Percentiles rank a stretch among this genome's conserved stretches.
These are phyloP conservation scores for Dorcus parallelipipedus DNA, from an alignment of 2,888 invertebrate genomes.

Conservation along the genomic window DNA sequence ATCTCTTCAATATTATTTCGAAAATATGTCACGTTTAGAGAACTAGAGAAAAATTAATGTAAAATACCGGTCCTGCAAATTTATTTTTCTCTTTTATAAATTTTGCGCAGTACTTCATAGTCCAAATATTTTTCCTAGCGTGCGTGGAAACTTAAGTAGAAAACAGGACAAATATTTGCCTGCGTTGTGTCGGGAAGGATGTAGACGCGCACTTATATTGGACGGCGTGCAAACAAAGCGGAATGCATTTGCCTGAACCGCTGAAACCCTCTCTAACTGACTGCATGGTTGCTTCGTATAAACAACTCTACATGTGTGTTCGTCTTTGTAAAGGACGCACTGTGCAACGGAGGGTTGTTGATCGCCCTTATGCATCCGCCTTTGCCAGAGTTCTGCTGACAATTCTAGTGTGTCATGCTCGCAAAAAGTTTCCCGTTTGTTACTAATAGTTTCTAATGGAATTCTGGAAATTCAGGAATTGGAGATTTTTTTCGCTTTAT, in stretches of 20 bases:
- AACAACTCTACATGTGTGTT: conserved; percentile 23
- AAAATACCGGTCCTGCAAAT: no score
- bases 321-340: conserved; percentile 17
- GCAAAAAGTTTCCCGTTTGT: no score
- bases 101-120: no score
- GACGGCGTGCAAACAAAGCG: conserved; percentile 20
- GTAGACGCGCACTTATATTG: not conserved
- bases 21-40: no score
- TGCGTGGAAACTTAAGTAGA: not conserved
- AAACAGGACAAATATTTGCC: not conserved
- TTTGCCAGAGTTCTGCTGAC: no score
- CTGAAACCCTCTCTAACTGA: conserved; percentile 17
- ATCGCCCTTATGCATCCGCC: not conserved
- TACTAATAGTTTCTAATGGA: no score
- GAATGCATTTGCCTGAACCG: conserved; percentile 24
- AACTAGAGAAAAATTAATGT: no score
- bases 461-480: no score
- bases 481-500: no score
- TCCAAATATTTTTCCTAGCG: not conserved
- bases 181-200: not conserved
- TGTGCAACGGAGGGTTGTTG: conserved; percentile 9
- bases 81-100: no score
- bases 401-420: no score
- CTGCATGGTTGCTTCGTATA: conserved; percentile 23
- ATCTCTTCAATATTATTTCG: no score